Base-by-base conservation (phyloP, 2,113 vertebrate genomes). In the Zapus hudsonius region DNA sequence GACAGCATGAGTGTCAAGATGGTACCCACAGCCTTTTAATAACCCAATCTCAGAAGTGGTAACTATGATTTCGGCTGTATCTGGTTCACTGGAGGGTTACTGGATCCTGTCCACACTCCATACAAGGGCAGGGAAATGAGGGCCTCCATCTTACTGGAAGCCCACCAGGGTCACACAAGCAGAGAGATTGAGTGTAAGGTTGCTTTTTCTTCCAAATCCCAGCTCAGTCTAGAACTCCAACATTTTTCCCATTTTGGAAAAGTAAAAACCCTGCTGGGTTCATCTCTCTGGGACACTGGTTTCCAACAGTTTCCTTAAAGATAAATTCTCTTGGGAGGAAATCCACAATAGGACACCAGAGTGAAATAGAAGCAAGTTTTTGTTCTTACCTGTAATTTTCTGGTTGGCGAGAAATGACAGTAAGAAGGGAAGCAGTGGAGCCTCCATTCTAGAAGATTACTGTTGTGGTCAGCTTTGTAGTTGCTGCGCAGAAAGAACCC, bases 331-430 rank as follows among this genome's bases (percentile, higher is more conserved):
- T 84, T 57, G 10, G 52, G 67, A 57, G 33, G 29, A 75, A n/a
- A 23, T 76, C 15, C 36, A 42, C 0, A 40, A 31, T 33, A 69
- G 82, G 52, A 93, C 90, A 38, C 33, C 29, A 79, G n/a, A 13
- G 7, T 64, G 40, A 42, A 40, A 59, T 17, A 74, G 61, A 84
- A 86, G 3, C 33, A 67, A 38, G n/a, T 55, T 74, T 90, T 44
- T 82, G 40, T n/a, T 86, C n/a, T n/a, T n/a, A n/a, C n/a, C n/a
- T n/a, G 40, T 36, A 75, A 7, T 86, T 75, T 94, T 15, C 59
- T 93, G 22, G 40, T 13, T 52, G 67, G 72, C 70, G 90, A 78
- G 64, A 80, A 81, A 73, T 2, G 7, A 40, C 38, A 44, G 42
- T 31, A 66, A 73, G 67, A 75, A 67, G 38, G 29, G 40, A 36